Percentiles rank a stretch among this genome's conserved stretches.
Evolutionary conservation across 1,140 invertebrate genomes (phyloP).

Genomic region (Drosophila kohkoa): DNA sequence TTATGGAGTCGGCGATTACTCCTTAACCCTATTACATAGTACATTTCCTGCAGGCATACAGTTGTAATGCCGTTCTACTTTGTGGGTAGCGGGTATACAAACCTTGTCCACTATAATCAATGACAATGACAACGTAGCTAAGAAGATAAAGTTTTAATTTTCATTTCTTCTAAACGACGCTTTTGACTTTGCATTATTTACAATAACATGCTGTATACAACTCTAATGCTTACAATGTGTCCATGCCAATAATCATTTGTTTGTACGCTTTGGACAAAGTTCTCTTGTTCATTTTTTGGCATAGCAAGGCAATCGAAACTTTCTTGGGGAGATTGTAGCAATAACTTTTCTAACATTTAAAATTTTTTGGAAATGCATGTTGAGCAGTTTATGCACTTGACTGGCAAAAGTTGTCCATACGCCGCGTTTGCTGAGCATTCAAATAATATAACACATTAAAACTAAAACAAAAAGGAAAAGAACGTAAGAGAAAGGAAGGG

Average conservation of each 20-base stretch:
- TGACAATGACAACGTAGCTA: too few species aligned
- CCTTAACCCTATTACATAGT: too few species aligned
- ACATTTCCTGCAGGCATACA: too few species aligned
- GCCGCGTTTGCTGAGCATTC: conserved; percentile 2
- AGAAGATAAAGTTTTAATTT: too few species aligned
- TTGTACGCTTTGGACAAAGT: background rate
- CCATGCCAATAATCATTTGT: background rate
- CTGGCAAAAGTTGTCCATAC: conserved; percentile 27
- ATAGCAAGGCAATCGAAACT: conserved; percentile 16
- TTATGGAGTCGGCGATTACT: too few species aligned
- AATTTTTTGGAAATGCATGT: conserved; percentile 16
- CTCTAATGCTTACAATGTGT: too few species aligned
- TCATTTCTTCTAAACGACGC: too few species aligned
- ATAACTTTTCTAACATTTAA: conserved; percentile 19
- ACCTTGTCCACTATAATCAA: too few species aligned
- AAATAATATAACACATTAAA: conserved; percentile 16
- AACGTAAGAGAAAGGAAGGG: background rate
- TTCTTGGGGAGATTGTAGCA: background rate
- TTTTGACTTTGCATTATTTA: too few species aligned
- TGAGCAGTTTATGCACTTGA: conserved; percentile 22
- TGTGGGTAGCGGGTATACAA: too few species aligned
- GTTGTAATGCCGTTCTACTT: too few species aligned
- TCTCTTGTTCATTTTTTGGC: conserved; percentile 5
- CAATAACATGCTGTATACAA: too few species aligned
- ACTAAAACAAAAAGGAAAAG: background rate